Base-by-base conservation (phyloP, 2,797 vertebrate genomes). In the Pipistrellus nathusii region DNA sequence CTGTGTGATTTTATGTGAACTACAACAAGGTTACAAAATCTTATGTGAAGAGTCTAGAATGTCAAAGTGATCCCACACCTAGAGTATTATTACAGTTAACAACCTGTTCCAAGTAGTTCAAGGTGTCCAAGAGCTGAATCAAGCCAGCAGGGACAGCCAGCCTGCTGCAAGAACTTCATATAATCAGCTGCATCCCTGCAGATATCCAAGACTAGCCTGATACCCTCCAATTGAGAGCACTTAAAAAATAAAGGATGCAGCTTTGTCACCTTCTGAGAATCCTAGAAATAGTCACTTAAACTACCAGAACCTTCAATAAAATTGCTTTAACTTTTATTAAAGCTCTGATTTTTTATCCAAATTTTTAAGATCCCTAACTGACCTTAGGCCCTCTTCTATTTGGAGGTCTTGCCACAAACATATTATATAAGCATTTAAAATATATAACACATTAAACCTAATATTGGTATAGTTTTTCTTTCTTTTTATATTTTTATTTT, bases 21-120 rank as follows among this genome's bases (percentile, higher is more conserved):
- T 71, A 62, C 68, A 95, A 27, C 68, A 76, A 94, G 82, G n/a
- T 95, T 87, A 88, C 73, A 78, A 89, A 75, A 83, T 68, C 83
- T 78, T 91, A 53, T 6, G 44, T 76, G 83, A 95, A 87, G 78
- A 84, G 51, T 87, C 85, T 91, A 69, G 83, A 92, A 95, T 94
- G 90, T 88, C 85, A 64, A 87, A 94, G 76, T 14, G 21, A 87
- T 86, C 80, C 66, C 30, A 41, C 4, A 2, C 59, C 11, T 88
- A 84, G 66, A 30, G 51, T 72, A 86, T 95, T 82, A 89, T 96
- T 90, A 85, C 32, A 8, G 2, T 71, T 92, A 92, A 90, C 68
- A 87, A 80, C 81, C 59, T 71, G 30, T 80, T 94, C 85, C 90
- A 73, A 75, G 78, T 14, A 81, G 73, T 32, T 18, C 73, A 30